phyloP scores from a whole-genome alignment of 2,113 vertebrate species.

The Oreotrochilus melanogaster region DNA sequence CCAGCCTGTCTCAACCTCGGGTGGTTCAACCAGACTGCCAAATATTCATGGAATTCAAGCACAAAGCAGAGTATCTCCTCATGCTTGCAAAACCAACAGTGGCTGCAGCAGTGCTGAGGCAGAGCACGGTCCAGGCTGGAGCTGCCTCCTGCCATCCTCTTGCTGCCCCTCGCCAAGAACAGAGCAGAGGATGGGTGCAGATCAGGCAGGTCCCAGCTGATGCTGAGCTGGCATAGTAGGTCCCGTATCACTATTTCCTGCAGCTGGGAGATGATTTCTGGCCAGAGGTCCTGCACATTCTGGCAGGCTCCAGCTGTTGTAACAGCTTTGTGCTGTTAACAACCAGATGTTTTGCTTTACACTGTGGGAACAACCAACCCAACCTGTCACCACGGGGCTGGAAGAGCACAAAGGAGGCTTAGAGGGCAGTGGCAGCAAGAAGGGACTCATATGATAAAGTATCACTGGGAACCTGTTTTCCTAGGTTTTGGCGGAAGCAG shows the following conservation, averaged over 20 bases:
- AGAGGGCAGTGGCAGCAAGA: background rate
- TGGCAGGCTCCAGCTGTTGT: slow-evolving; percentile 43
- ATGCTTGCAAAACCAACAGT: accelerated
- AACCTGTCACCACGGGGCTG: background rate
- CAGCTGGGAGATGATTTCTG: background rate
- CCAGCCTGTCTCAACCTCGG: background rate
- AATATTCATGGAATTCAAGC: background rate
- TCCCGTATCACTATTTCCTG: background rate
- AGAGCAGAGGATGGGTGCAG: background rate
- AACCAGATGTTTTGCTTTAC: slow-evolving; percentile 53
- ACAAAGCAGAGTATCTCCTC: background rate
- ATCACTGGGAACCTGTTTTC: background rate
- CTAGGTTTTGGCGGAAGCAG: accelerated
- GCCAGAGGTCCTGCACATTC: background rate
- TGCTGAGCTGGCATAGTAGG: background rate
- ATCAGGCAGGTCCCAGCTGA: background rate
- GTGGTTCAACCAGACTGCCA: background rate
- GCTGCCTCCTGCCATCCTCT: accelerated
- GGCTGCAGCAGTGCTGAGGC: background rate
- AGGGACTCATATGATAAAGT: background rate
- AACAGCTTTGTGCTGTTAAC: slow-evolving; percentile 34
- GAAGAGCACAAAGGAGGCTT: background rate
- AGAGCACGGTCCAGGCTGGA: accelerated
- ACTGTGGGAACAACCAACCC: background rate
- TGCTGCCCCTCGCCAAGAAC: background rate